Evolutionary conservation across 2,797 vertebrate genomes (phyloP).

Genomic region (Apogon hyalosoma): DNA sequence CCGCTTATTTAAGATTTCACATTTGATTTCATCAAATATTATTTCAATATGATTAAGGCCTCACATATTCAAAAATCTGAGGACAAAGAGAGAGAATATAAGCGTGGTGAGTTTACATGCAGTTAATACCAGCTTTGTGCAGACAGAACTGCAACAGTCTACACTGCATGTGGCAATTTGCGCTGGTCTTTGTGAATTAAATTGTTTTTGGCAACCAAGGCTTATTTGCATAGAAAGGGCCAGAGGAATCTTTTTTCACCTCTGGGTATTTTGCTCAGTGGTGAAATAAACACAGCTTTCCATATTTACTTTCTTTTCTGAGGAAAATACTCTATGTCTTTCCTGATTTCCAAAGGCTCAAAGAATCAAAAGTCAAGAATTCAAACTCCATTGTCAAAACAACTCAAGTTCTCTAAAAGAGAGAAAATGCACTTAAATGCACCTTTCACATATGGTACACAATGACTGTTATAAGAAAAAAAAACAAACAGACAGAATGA

Average conservation of each 20-base stretch:
- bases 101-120: too few relatives aligned
- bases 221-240: background rate
- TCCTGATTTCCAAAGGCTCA: background rate
- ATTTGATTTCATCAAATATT: too few relatives aligned
- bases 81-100: too few relatives aligned
- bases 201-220: too few relatives aligned
- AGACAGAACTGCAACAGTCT: too few relatives aligned
- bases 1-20: too few relatives aligned
- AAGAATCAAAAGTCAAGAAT: constrained; percentile 18
- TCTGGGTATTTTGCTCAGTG: constrained; percentile 28
- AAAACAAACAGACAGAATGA: constrained; percentile 25
- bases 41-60: too few relatives aligned
- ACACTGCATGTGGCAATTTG: too few relatives aligned
- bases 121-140: too few relatives aligned
- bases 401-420: constrained; percentile 21
- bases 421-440: constrained; percentile 27
- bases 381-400: constrained; percentile 57
- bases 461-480: constrained; percentile 15
- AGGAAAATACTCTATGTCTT: background rate
- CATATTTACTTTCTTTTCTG: constrained; percentile 16
- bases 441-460: constrained; percentile 21
- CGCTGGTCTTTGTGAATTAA: too few relatives aligned
- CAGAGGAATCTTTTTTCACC: constrained; percentile 34
- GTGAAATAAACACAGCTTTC: constrained; percentile 46
- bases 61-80: too few relatives aligned